Evolutionary conservation across 2,888 invertebrate species (phyloP), one percentile per base, ranked within the genome.

Genomic region (Adela reaumurella): DNA sequence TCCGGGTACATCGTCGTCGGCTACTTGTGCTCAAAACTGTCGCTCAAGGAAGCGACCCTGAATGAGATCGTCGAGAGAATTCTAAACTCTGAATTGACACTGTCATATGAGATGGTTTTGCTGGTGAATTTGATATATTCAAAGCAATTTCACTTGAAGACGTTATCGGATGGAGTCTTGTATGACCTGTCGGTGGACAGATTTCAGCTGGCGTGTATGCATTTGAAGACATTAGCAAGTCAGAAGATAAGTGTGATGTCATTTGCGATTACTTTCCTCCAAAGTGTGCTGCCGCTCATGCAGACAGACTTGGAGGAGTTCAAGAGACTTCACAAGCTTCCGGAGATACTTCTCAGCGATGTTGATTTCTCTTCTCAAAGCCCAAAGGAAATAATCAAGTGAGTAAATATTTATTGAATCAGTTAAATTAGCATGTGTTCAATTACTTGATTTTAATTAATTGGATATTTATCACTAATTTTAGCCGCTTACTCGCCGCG

Each of bases 1-100:
- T 83, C 89, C 1, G 81, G 85, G 0, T 90, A 88, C 60, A 85
- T 93, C 66, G 84, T 94, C 19, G 65, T 87, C 0, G 87, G 88
- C 0, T 87, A 87, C 60, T 62, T 94, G 14, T 73, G 87, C 1
- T 77, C 83, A 0, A 89, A 88, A 69, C 77, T 83, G 0, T 80
- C 73, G 45, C 62, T 94, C 1, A 77, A 89, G 53, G 71, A 81
- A 50, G 81, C 79, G 14, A 68, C 92, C 1, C 62, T 91, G 1
- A 71, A 82, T 29, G 85, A 85, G 51, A 73, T 93, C 45, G 72
- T 83, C 14, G 68, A 68, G 2, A 71, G 65, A 54, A 54, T 80
- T 0, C 54, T 76, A 4, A 67, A 66, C 8, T 66, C 70, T 0
- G 70, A 69, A 51, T 67, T 69, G 64, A 67, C 70, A 49, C 51